Evolutionary conservation across 1,140 invertebrate genomes (phyloP), one percentile per base, ranked within the genome.

Genomic region (Eriocheir sinensis): DNA sequence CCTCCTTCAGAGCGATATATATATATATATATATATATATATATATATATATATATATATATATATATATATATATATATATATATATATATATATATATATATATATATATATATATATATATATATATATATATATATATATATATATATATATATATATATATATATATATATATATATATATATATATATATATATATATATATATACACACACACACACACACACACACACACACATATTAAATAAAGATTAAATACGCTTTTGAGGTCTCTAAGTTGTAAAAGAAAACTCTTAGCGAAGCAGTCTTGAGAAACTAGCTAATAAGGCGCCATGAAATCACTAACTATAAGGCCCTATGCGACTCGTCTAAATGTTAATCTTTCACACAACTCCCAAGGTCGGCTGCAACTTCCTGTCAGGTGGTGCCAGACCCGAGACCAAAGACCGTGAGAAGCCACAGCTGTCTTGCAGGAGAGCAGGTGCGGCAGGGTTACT

Each of bases 151-250:
- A 40, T n/a, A n/a, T 86, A 86, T 36, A 44, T 86, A 86, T 40
- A 86, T 40, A 38, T 38, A 36, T 72, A 72, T 72, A 72, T 72
- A 53, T 53, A 53, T 53, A 53, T 53, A 53, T 53, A 53, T 53
- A 53, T 53, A 53, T 53, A 53, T 53, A 53, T 53, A 53, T 53
- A 53, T 38, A 83, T 36, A 81, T 36, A 81, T 27, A 81, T 27
- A 81, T 27, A 81, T 27, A 81, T 27, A 81, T 27, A 81, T 27
- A 81, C 80, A 81, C 80, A 81, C 80, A 81, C 80, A 81, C 80
- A 81, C 80, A 81, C 80, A 81, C 80, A 81, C 80, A 81, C 80
- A 81, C 80, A 81, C 80, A 81, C 80, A 81, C 80, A 81, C 80
- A 81, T 27, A 81, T 27, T 8, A 15, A 72, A 15, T 15, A 15